Conservation (phyloP, 2,797 vertebrate species). For the Molossus alvarezi region DNA sequence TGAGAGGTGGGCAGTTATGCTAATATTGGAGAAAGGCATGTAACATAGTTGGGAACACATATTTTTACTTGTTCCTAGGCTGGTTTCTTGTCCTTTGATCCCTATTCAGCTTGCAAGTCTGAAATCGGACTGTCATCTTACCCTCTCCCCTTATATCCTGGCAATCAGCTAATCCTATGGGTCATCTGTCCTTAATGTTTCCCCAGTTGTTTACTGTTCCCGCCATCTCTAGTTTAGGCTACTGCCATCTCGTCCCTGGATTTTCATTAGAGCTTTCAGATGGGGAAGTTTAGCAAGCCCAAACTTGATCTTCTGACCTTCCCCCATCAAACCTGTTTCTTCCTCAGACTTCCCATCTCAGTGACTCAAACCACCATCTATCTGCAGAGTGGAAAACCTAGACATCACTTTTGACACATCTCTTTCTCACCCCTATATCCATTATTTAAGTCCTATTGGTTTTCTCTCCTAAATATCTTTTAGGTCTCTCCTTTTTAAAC, state of each 20-base stretch:
- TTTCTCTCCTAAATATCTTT: conserved; percentile 18
- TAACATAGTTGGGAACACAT: neutral
- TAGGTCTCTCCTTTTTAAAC: neutral
- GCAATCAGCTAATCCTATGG: neutral
- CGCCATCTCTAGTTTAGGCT: neutral
- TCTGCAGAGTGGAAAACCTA: neutral
- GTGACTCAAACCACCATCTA: neutral
- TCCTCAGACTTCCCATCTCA: neutral
- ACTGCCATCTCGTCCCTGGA: neutral
- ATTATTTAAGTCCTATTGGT: conserved; percentile 7
- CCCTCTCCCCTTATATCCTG: neutral
- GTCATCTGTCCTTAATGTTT: neutral
- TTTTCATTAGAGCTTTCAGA: neutral
- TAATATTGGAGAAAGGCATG: neutral
- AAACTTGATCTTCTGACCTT: neutral
- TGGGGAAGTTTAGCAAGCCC: neutral
- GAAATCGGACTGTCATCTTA: neutral
- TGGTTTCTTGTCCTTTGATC: neutral
- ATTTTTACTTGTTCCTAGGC: neutral
- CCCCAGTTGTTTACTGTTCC: neutral
- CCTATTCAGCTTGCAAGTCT: neutral
- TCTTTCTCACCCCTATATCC: neutral
- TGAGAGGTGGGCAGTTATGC: neutral
- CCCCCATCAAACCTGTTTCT: neutral
- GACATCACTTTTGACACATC: neutral